phyloP scores from a whole-genome alignment of 1,140 invertebrate species.

The Eupeodes corollae region DNA sequence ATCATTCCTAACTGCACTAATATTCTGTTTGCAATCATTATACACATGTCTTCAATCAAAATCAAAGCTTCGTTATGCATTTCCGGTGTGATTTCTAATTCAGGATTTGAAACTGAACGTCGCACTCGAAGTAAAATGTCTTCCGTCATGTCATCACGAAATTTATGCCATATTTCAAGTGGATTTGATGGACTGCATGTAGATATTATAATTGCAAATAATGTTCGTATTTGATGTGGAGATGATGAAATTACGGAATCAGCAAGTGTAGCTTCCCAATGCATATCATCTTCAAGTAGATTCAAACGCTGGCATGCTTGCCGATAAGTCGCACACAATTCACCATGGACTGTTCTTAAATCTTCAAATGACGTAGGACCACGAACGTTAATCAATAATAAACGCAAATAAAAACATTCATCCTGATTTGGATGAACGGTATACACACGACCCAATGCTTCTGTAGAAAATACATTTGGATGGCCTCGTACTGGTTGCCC shows the following conservation, averaged over 20 bases:
- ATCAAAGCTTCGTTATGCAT: no score
- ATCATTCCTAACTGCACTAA: no score
- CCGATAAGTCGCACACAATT: constrained; percentile 27
- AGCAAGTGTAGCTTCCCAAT: constrained; percentile 23
- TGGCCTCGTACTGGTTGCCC: constrained; percentile 16
- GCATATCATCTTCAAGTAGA: constrained; percentile 26
- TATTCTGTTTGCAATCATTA: constrained; percentile 14
- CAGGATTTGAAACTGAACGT: constrained; percentile 10
- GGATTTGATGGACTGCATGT: constrained; percentile 32
- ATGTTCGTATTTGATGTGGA: constrained; percentile 33
- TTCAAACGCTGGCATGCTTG: constrained; percentile 28
- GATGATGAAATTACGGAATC: constrained; percentile 23
- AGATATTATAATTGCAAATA: constrained; percentile 34
- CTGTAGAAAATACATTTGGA: constrained; percentile 17
- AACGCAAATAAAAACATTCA: constrained; percentile 35
- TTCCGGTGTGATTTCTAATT: constrained; percentile 16
- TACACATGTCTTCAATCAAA: constrained; percentile 25
- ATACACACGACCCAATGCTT: constrained; percentile 33
- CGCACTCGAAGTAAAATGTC: constrained; percentile 19
- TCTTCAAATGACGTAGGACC: constrained; percentile 7
- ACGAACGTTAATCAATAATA: constrained; percentile 26
- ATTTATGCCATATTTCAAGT: constrained; percentile 29
- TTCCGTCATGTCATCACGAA: constrained; percentile 32
- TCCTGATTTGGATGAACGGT: constrained; percentile 28
- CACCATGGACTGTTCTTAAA: constrained; percentile 19